Base-by-base conservation (phyloP, 2,113 vertebrate species). In the Entomyzon cyanotis region DNA sequence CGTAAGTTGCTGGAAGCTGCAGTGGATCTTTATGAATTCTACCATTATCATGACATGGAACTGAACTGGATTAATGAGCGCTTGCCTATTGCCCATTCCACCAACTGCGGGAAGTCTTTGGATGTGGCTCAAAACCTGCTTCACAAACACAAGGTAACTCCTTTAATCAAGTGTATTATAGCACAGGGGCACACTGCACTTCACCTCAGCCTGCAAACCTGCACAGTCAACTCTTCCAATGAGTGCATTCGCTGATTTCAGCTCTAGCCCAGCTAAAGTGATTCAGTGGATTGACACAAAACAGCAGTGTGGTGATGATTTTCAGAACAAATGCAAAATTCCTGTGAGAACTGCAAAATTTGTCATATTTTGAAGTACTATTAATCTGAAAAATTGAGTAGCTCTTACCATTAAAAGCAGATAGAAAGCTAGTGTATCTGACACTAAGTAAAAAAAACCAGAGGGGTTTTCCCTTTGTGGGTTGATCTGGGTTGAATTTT, bases 61-160 rank as follows among this genome's bases (percentile, higher is more conserved):
- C 93, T 98, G 71, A 97, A 78, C 49, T 99, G 99, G 99, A 98
- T 99, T 69, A 96, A 97, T 6, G 99, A 99, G 90, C 98, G 97
- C 58, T 84, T 98, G 78, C 97, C 98, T 47, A 68, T 94, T 16
- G 91, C 95, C 47, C 94, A 92, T 58, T 98, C 98, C 4, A 92
- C 92, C 13, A 95, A 96, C 75, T 97, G 74, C 2, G 96, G 98
- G 78, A 98, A 96, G 62, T 98, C 98, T 46, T 95, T 98, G 95
- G 97, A 97, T 21, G 96, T 91, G 62, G 98, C 98, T 74, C 97
- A 97, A 96, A 98, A 92, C 88, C 98, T 99, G 67, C 42, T 98
- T 93, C 97, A 97, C 83, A 99, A 99, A 83, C 98, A 99, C 91
- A 98, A 98, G 99, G 99, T 99, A 97, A 14, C 7, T 58, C 8